A percentile compares a stretch with the other conserved stretches of the same genome.
These are phyloP conservation scores for Holocentrus rufus DNA, from an alignment of 2,797 vertebrate genomes.

Conservation along the genomic window DNA sequence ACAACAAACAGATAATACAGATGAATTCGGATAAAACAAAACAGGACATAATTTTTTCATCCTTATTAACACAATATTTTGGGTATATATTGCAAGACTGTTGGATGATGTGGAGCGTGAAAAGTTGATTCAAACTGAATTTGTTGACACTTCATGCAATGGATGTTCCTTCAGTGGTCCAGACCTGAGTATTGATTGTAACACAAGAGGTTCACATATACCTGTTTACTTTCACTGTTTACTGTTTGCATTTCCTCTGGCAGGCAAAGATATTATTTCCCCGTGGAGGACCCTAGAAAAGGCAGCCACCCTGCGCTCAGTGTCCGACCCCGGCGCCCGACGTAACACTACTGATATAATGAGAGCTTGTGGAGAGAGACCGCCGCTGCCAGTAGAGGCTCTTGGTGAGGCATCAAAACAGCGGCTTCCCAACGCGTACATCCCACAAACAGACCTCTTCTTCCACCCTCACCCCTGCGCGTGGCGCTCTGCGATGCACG, in stretches of 20 bases:
- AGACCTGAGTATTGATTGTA: constrained; percentile 62
- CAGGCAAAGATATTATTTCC: constrained; percentile 74
- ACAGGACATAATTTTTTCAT: background rate
- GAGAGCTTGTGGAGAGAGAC: constrained; percentile 68
- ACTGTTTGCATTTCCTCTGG: constrained; percentile 77
- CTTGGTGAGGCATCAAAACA: constrained; percentile 66
- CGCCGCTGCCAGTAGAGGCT: constrained; percentile 64
- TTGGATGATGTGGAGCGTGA: constrained; percentile 19
- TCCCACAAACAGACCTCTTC: constrained; percentile 27
- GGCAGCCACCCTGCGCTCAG: constrained; percentile 52
- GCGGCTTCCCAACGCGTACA: constrained; percentile 42
- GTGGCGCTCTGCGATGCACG: constrained; percentile 68
- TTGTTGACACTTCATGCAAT: constrained; percentile 61
- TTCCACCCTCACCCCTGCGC: constrained; percentile 53
- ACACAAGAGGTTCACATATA: constrained; percentile 70
- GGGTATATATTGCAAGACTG: constrained; percentile 14
- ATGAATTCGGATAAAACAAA: constrained; percentile 2
- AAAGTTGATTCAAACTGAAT: constrained; percentile 45
- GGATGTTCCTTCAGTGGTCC: constrained; percentile 54
- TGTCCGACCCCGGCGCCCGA: constrained; percentile 61
- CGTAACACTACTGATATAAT: constrained; percentile 71
- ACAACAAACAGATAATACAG: constrained; percentile 4
- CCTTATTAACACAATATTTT: background rate
- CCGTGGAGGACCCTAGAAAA: constrained; percentile 76
- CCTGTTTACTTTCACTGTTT: constrained; percentile 76